Evolutionary conservation across 1,140 invertebrate species (phyloP), one percentile per base, ranked within the genome.

Genomic region (Calliphora vicina): DNA sequence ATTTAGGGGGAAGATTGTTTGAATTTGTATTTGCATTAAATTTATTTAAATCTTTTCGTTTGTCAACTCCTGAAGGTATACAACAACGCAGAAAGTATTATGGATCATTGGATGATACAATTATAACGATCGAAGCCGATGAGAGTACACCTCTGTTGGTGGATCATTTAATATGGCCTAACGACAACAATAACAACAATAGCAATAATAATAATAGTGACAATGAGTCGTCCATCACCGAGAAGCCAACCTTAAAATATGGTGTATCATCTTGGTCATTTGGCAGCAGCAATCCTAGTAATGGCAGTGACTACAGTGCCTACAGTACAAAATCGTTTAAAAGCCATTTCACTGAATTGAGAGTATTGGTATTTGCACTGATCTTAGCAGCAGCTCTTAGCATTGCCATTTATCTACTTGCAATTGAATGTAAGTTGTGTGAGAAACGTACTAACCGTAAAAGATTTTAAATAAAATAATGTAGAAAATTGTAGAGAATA

Each of bases 111-210:
- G 82, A 80, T 43, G 74, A 43, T 9, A 73, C 83, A 2, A 23
- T 76, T 45, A 81, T 85, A 20, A 20, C 73, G 12, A 84, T 84
- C 43, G 81, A 84, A 35, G 80, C 85, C 42, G 84, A 81, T 84
- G 88, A 90, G 61, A 82, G 81, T 0, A 87, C 87, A 1, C 88
- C 88, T 8, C 76, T 90, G 25, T 80, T 90, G 74, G 57, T 26
- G 61, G 76, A 83, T 35, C 15, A 73, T 57, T 57, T n/a, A 23
- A 80, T 61, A 83, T 57, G 26, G 23, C 29, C 74, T 72, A 42
- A 67, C 27, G 57, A 50, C 23, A 83, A 80, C 42, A 43, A 80
- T 45, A 80, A 45, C n/a, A 23, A 42, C 12, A 42, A 12, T 15
- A 80, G 57, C 20, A 80, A 80, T 6, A 50, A n/a, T n/a, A 61